These are phyloP conservation scores for Cydia strobilella DNA, from an alignment of 1,140 invertebrate genomes.

Conservation along the genomic window DNA sequence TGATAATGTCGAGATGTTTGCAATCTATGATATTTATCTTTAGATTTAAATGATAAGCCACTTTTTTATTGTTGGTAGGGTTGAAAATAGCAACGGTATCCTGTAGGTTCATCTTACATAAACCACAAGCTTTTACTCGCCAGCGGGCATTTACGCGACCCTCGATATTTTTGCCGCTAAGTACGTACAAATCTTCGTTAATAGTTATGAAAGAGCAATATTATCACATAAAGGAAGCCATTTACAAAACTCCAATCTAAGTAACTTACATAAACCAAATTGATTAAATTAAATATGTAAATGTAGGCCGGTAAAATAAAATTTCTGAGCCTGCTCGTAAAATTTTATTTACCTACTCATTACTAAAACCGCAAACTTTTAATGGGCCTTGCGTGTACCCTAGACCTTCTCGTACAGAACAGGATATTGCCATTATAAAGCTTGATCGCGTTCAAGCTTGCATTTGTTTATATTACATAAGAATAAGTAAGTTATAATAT, in stretches of 20 bases:
- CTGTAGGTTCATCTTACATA: background rate
- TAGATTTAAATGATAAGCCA: background rate
- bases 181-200: background rate
- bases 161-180: constrained; percentile 1
- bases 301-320: constrained; percentile 10
- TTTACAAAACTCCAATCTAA: constrained; percentile 3
- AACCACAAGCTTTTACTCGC: background rate
- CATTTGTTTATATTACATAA: background rate
- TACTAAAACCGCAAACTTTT: constrained; percentile 29
- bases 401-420: background rate
- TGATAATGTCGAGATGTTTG: too few relatives aligned
- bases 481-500: too few relatives aligned
- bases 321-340: constrained; percentile 1
- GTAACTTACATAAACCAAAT: background rate
- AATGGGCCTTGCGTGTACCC: constrained; percentile 25
- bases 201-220: constrained; percentile 7
- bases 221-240: constrained; percentile 17
- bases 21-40: too few relatives aligned
- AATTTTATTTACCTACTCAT: constrained; percentile 30
- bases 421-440: constrained; percentile 3
- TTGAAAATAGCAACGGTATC: background rate
- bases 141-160: background rate
- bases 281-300: constrained; percentile 27
- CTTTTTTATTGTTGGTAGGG: too few relatives aligned
- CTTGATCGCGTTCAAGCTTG: background rate